Evolutionary conservation across 2,113 vertebrate genomes (phyloP).

Genomic region (Upupa epops): DNA sequence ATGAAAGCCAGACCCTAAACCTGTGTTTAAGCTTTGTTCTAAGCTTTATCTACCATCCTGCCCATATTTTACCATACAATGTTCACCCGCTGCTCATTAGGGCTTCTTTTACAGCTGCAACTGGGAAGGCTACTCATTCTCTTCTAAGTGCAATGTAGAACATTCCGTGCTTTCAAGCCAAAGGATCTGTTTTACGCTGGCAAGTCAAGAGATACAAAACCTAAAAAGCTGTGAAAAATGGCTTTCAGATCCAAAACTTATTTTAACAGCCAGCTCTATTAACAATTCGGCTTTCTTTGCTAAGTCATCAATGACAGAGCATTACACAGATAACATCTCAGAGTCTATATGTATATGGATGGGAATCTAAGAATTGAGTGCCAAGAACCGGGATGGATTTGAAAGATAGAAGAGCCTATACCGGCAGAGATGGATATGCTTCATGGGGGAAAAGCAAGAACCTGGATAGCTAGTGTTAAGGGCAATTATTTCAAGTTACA

Average conservation of each 20-base stretch:
- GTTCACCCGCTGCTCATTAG: background rate
- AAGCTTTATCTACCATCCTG: background rate
- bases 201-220: background rate
- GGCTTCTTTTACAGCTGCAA: background rate
- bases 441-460: background rate
- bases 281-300: background rate
- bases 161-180: background rate
- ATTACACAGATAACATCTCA: background rate
- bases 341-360: fast-evolving
- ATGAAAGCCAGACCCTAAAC: background rate
- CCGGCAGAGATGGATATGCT: background rate
- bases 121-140: background rate
- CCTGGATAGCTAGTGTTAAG: background rate
- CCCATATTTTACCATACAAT: background rate
- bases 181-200: background rate
- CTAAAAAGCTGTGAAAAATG: background rate
- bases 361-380: background rate
- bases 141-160: background rate
- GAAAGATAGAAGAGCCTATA: background rate
- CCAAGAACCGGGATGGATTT: background rate
- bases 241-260: background rate
- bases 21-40: background rate
- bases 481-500: background rate
- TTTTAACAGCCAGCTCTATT: background rate
- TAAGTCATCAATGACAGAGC: background rate